Base-by-base conservation (phyloP, 2,797 vertebrate species). In the Caiman crocodilus region DNA sequence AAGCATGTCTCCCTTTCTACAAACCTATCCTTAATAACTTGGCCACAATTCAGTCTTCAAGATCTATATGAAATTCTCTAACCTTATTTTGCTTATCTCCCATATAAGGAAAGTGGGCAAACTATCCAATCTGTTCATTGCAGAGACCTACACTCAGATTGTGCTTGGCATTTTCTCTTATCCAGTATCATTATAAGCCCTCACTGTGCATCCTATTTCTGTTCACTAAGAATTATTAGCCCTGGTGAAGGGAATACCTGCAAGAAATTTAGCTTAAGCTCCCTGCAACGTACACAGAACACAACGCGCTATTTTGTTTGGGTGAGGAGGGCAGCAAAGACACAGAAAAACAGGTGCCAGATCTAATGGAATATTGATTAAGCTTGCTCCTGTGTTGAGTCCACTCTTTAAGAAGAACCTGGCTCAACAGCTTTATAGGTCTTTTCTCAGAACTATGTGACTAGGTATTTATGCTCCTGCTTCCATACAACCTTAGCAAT, bases 71-170 rank as follows among this genome's bases (percentile, higher is more conserved):
- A 87, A 82, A 63, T 67, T 78, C n/a, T 63, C 35, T 0, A 0
- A 42, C 35, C 75, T 85, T 0, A 0, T 76, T 50, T 35, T 50
- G 35, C 35, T 73, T 81, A 79, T 15, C 14, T 89, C 35, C 71
- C 83, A 71, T 42, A 81, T 92, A 73, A 35, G 35, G 63, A 64
- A 63, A 73, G 21, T 77, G 92, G 55, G n/a, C 57, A 92, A 93
- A 87, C 20, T 58, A 79, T 8, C 8, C 57, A 28, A 76, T 88
- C 75, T 75, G 87, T 65, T 73, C 21, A 42, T 63, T 87, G 82
- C 10, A 84, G 82, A 42, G 81, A 71, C 79, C 60, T 50, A 57
- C 2, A 17, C 75, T 95, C n/a, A 58, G 89, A 32, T 18, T 73
- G 25, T 67, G 25, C 56, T 87, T 73, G 21, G 57, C 55, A 85